These are phyloP conservation scores for Macquaria australasica DNA, from an alignment of 2,113 vertebrate genomes.

Conservation along the genomic window DNA sequence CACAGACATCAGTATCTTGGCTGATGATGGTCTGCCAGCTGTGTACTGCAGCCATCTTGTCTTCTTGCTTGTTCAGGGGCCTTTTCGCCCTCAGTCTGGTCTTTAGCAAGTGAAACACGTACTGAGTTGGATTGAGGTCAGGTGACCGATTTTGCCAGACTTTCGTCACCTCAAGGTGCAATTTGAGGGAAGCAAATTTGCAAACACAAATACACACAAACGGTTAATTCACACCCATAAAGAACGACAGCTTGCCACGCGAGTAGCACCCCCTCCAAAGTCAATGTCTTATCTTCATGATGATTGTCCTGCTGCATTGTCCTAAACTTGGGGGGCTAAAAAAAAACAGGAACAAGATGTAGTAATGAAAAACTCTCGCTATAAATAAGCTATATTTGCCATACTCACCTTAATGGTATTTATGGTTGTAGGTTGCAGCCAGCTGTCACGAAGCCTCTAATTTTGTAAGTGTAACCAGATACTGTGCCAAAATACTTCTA, in stretches of 20 bases:
- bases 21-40: not conserved
- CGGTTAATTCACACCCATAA: not conserved
- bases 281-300: not conserved
- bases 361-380: not conserved
- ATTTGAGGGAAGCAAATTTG: not conserved
- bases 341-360: not conserved
- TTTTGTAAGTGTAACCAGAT: constrained; percentile 43
- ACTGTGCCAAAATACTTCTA: constrained; percentile 23
- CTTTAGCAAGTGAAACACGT: not conserved
- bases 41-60: not conserved
- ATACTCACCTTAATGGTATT: constrained; percentile 23
- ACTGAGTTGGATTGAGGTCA: not conserved
- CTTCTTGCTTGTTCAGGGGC: not conserved
- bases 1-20: not conserved
- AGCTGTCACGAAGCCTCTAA: constrained; percentile 38
- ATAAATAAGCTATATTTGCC: not conserved
- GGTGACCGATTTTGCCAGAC: not conserved
- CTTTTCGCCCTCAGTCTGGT: not conserved
- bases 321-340: not conserved
- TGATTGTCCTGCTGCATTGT: not conserved
- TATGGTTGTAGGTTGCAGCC: constrained; percentile 35
- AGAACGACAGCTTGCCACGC: not conserved
- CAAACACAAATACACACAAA: not conserved
- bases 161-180: not conserved
- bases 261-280: not conserved